phyloP scores from a whole-genome alignment of 1,140 invertebrate genomes.

The Drosophila ficusphila region DNA sequence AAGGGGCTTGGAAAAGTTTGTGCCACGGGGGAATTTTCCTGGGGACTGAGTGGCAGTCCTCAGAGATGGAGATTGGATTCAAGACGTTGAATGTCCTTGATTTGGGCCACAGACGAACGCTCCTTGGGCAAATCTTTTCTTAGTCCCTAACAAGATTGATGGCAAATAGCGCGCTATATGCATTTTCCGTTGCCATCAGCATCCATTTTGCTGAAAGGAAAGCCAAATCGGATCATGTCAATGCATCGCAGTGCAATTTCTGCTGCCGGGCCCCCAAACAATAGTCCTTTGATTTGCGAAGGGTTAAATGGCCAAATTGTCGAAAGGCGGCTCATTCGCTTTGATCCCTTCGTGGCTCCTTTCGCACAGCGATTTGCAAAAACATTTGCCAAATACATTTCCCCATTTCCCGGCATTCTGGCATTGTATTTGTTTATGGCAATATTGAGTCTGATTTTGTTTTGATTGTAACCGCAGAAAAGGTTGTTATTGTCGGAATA shows the following conservation, averaged over 20 bases:
- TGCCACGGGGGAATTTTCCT: conserved; percentile 9
- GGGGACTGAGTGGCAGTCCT: conserved; percentile 4
- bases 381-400: conserved; percentile 13
- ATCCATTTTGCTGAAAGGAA: conserved; percentile 23
- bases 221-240: conserved; percentile 71
- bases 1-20: conserved; percentile 31
- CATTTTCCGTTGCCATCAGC: conserved; percentile 30
- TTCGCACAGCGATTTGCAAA: conserved; percentile 52
- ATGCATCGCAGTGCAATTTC: conserved; percentile 55
- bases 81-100: conserved; percentile 23
- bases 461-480: conserved; percentile 44
- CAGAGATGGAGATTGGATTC: background rate
- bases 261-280: conserved; percentile 40
- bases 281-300: conserved; percentile 55
- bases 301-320: conserved; percentile 64
- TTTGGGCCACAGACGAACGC: conserved; percentile 2
- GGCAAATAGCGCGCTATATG: conserved; percentile 20
- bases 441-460: conserved; percentile 48
- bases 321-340: conserved; percentile 30
- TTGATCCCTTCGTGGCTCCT: conserved; percentile 54
- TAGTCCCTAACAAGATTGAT: conserved; percentile 37
- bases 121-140: conserved; percentile 10
- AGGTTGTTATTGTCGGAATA: conserved; percentile 25
- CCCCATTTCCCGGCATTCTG: conserved; percentile 15
- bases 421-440: conserved; percentile 56